These are phyloP conservation scores for Selenia dentaria DNA, from an alignment of 2,888 invertebrate genomes.

Conservation along the genomic window DNA sequence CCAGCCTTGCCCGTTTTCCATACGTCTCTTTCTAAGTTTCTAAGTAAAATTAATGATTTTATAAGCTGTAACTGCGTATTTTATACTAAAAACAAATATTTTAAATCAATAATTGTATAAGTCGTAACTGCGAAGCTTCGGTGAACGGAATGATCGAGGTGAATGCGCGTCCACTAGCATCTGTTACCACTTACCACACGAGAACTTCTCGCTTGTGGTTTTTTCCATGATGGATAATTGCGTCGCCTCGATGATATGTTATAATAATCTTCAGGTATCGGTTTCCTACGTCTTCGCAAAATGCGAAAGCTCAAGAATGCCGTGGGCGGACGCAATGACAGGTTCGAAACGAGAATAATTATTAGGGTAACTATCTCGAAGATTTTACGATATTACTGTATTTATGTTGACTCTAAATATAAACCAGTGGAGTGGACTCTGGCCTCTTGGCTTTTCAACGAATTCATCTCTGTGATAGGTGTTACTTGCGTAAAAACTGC, in stretches of 20 bases:
- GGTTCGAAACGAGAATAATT: slow-evolving; percentile 39
- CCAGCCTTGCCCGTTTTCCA: too few species aligned
- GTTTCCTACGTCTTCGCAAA: slow-evolving; percentile 24
- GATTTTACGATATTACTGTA: slow-evolving; percentile 40
- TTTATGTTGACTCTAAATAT: slow-evolving; percentile 39
- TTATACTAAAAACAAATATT: too few species aligned
- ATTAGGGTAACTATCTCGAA: slow-evolving; percentile 38
- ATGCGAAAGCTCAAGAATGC: slow-evolving; percentile 39
- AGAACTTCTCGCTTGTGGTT: slow-evolving; percentile 32
- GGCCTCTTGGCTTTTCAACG: slow-evolving; percentile 27
- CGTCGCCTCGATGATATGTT: slow-evolving; percentile 16
- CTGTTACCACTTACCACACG: not conserved
- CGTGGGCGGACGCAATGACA: slow-evolving; percentile 41
- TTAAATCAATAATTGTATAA: too few species aligned
- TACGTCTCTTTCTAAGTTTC: too few species aligned
- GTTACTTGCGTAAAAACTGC: slow-evolving; percentile 15
- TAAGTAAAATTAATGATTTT: too few species aligned
- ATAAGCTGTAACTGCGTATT: too few species aligned
- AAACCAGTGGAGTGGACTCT: slow-evolving; percentile 31
- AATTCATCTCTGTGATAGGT: slow-evolving; percentile 14
- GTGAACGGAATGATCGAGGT: slow-evolving; percentile 11
- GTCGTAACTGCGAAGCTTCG: too few species aligned
- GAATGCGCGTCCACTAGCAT: slow-evolving; percentile 7
- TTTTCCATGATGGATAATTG: slow-evolving; percentile 34
- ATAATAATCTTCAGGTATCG: slow-evolving; percentile 24